Evolutionary conservation across 2,888 invertebrate species (phyloP).

Genomic region (Odontothrips loti): DNA sequence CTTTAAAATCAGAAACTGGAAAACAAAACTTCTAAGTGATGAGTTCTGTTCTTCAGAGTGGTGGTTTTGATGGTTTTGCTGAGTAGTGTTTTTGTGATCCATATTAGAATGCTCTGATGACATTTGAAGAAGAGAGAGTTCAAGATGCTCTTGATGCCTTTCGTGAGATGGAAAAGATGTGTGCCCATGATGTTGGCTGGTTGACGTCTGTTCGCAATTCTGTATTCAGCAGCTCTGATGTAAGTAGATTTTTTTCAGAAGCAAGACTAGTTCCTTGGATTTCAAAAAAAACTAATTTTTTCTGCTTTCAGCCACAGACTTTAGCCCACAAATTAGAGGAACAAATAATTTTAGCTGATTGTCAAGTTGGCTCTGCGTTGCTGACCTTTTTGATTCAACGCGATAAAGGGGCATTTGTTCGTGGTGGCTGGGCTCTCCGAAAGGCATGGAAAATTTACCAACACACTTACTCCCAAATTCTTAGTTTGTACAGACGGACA

Average conservation of each 20-base stretch:
- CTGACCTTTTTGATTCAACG: slow-evolving; percentile 59
- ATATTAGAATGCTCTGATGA: slow-evolving; percentile 63
- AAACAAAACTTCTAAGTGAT: neutral
- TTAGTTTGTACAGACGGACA: slow-evolving; percentile 50
- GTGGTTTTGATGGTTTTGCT: neutral
- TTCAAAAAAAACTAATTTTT: neutral
- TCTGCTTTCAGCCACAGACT: slow-evolving; percentile 40
- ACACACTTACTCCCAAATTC: slow-evolving; percentile 57
- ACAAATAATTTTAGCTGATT: slow-evolving; percentile 63
- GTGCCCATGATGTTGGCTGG: slow-evolving; percentile 54
- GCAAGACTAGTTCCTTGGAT: neutral
- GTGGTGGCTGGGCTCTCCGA: slow-evolving; percentile 62
- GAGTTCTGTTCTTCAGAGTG: neutral
- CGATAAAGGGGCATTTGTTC: slow-evolving; percentile 58
- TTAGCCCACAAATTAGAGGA: slow-evolving; percentile 55
- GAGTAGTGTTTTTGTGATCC: slow-evolving; percentile 30
- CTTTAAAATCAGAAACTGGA: neutral
- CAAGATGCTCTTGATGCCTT: slow-evolving; percentile 54
- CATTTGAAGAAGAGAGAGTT: slow-evolving; percentile 64
- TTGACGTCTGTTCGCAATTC: slow-evolving; percentile 53
- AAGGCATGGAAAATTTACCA: slow-evolving; percentile 68
- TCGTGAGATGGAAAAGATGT: slow-evolving; percentile 58
- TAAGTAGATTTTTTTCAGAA: slow-evolving; percentile 28
- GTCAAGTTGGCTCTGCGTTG: slow-evolving; percentile 60
- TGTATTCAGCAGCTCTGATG: slow-evolving; percentile 45